Evolutionary conservation across 2,797 vertebrate genomes (phyloP), one percentile per base, ranked within the genome.

Genomic region (Falco columbarius): DNA sequence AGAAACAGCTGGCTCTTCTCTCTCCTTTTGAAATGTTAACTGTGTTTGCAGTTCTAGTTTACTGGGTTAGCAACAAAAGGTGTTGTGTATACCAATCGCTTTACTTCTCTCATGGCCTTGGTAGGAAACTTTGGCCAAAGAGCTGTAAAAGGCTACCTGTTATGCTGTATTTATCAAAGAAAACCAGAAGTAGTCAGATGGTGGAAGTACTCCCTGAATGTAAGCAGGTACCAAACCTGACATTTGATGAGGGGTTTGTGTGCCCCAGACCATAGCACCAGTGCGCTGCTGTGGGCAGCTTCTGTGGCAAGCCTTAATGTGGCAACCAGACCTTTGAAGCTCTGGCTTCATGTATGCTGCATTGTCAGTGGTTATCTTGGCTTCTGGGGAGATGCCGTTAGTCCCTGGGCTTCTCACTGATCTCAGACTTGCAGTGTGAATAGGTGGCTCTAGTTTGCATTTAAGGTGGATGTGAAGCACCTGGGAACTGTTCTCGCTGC

Each of bases 1-100:
- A 46, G 86, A 86, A 91, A 62, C 95, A 96, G 83, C 84, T 94
- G 85, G 40, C 75, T 93, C 38, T 94, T 75, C 29, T 92, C 73
- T 92, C 47, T 42, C 10, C 4, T 4, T 38, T 26, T 93, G 86
- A 90, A 87, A 77, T 67, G 85, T 73, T 93, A 92, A 83, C 85
- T 88, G 27, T 85, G 85, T 85, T 93, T 94, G 82, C 58, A 58
- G 67, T 86, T 86, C 56, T 79, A 3, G 13, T 93, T 86, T 94
- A 79, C 56, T n/a, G 1, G 4, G 5, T 67, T 74, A 67, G 76
- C 52, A 87, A 91, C 68, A 90, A 87, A 94, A 92, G 52, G 58
- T 72, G 40, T 77, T 93, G 56, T 87, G 67, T 42, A 65, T 88
- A 46, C n/a, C 4, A 11, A 24, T 86, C 26, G 30, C 56, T 84